Percentiles rank a stretch among this genome's conserved stretches.
Conservation (phyloP, 2,888 invertebrate genomes). For the Epinotia bilunana region DNA sequence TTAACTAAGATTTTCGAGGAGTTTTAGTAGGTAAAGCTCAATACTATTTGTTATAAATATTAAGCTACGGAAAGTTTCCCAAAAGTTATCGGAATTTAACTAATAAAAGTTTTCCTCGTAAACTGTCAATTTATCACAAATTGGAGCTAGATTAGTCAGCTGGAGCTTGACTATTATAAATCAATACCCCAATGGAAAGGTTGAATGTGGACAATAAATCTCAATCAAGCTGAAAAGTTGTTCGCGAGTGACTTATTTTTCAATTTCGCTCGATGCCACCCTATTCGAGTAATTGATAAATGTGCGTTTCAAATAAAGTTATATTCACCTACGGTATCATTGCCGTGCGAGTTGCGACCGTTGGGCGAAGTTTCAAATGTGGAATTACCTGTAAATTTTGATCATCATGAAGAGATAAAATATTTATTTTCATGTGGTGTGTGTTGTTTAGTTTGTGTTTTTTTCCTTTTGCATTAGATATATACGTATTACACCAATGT, state of each 20-base stretch:
- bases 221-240: constrained; percentile 62
- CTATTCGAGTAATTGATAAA: constrained; percentile 57
- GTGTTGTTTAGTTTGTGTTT: too few species aligned
- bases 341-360: constrained; percentile 10
- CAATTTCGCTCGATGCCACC: constrained; percentile 61
- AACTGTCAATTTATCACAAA: constrained; percentile 17
- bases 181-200: constrained; percentile 39
- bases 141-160: constrained; percentile 27
- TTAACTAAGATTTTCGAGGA: too few species aligned
- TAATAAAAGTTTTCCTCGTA: constrained; percentile 7
- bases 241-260: constrained; percentile 65
- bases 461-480: too few species aligned
- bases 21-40: too few species aligned
- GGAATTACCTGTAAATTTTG: not conserved
- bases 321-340: constrained; percentile 28
- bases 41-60: too few species aligned
- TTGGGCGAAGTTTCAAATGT: constrained; percentile 5
- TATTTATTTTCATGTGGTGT: too few species aligned
- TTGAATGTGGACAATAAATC: constrained; percentile 60
- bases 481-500: too few species aligned
- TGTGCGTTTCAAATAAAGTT: constrained; percentile 57
- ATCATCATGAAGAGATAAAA: too few species aligned
- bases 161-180: constrained; percentile 38
- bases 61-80: not conserved
- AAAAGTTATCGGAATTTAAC: not conserved